A percentile compares a stretch with the other conserved stretches of the same genome.
phyloP scores from a whole-genome alignment of 1,140 invertebrate species.

The Bombus superbus region DNA sequence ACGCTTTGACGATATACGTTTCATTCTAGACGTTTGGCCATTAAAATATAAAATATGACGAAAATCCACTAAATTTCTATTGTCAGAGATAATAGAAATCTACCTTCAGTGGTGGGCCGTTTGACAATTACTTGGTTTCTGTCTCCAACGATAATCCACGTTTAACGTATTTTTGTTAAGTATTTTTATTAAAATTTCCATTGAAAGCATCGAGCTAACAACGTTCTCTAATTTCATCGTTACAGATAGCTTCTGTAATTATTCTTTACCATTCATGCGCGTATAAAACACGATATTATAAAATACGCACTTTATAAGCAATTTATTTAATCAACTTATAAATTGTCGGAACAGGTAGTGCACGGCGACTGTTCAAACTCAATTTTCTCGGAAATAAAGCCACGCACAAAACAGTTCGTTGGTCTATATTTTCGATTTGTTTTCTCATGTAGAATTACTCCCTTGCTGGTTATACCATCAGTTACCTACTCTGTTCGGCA shows the following conservation, averaged over 20 bases:
- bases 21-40: neutral
- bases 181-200: neutral
- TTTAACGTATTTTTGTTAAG: neutral
- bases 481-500: no score
- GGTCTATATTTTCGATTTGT: no score
- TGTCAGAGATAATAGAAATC: neutral
- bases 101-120: neutral
- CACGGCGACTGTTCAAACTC: neutral
- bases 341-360: neutral
- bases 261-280: neutral
- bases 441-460: no score
- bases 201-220: neutral
- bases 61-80: neutral
- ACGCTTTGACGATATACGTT: neutral
- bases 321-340: slow-evolving; percentile 1
- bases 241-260: neutral
- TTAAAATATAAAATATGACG: neutral
- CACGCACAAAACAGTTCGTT: neutral
- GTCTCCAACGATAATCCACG: no score
- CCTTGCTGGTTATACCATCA: no score
- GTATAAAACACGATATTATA: neutral
- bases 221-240: neutral
- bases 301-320: neutral
- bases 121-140: neutral
- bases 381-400: neutral